Evolutionary conservation across 2,888 invertebrate species (phyloP), one percentile per base, ranked within the genome.

Genomic region (Acleris sparsana): DNA sequence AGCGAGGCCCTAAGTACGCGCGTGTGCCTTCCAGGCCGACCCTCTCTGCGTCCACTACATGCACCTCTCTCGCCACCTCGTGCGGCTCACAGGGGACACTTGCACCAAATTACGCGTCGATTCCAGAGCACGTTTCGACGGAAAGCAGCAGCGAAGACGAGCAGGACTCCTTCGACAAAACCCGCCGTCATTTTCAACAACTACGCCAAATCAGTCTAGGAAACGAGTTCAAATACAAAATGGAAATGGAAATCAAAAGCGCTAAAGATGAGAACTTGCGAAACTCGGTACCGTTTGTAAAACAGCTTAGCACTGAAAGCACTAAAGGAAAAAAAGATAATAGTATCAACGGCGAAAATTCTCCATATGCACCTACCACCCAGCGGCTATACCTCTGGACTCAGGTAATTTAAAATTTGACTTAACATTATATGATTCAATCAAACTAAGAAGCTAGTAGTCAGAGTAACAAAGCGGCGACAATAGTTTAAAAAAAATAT

Each of bases 241-340:
- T 93, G 92, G 94, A 94, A 83, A 94, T 94, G 95, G 94, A 94
- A 82, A 94, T 94, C 61, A 94, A 94, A 80, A 88, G 86, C 71
- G 94, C 93, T 39, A 94, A 94, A 72, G 93, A 93, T 62, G 94
- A 94, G 75, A 94, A 94, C 78, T 79, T 94, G 65, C 89, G 94
- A 22, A 94, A 92, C 76, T 92, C 93, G n/a, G 89, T 94, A 71
- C 94, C 95, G 39, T 94, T 92, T 74, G 94, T 94, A 0, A 89
- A 94, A 74, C 94, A 94, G 80, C 85, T 94, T 66, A 94, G 94
- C 68, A 91, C 89, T 69, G 94, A 94, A 73, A 88, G 84, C 70
- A 93, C 89, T 70, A 95, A 94, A 86, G 93, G 89, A 55, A 94
- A 94, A 84, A 75, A 80, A 29, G 89, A 91, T 62, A 88, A 83